phyloP scores from a whole-genome alignment of 92 coral and sea anemone genomes.

The Phymanthus crucifer region DNA sequence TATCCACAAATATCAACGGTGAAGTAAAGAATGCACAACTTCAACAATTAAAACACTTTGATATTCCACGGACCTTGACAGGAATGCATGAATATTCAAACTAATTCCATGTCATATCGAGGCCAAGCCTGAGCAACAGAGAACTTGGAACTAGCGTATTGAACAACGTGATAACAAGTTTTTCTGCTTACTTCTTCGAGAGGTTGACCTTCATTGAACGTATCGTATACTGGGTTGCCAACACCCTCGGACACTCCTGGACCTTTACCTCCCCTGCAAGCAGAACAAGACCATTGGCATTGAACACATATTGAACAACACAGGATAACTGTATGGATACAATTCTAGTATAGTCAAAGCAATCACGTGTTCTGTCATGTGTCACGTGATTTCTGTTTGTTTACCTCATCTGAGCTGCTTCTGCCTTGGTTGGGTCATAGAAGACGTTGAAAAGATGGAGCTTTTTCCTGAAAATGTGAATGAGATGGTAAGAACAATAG shows the following conservation, averaged over 20 bases:
- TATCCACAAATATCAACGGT: too few species aligned
- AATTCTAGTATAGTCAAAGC: neutral
- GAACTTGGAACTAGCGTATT: too few species aligned
- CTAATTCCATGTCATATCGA: too few species aligned
- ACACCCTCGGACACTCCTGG: conserved; percentile 91
- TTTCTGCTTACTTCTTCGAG: conserved; percentile 79
- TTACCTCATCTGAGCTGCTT: conserved; percentile 73
- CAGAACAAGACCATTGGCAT: neutral
- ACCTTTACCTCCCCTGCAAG: conserved; percentile 53
- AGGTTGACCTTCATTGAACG: conserved; percentile 91
- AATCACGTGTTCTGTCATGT: neutral
- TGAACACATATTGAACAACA: neutral
- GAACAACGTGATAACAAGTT: neutral
- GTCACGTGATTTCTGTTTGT: neutral
- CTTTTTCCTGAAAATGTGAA: conserved; percentile 66
- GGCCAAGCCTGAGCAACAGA: too few species aligned
- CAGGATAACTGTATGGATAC: neutral
- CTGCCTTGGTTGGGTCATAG: conserved; percentile 90
- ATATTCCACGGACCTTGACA: too few species aligned
- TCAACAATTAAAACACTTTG: too few species aligned
- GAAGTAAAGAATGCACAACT: too few species aligned
- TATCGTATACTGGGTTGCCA: conserved; percentile 96
- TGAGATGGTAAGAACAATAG: neutral
- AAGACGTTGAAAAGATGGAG: conserved; percentile 93
- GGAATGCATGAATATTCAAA: too few species aligned